Conservation (phyloP, 1,140 invertebrate species). For the Saccostrea cuccullata region DNA sequence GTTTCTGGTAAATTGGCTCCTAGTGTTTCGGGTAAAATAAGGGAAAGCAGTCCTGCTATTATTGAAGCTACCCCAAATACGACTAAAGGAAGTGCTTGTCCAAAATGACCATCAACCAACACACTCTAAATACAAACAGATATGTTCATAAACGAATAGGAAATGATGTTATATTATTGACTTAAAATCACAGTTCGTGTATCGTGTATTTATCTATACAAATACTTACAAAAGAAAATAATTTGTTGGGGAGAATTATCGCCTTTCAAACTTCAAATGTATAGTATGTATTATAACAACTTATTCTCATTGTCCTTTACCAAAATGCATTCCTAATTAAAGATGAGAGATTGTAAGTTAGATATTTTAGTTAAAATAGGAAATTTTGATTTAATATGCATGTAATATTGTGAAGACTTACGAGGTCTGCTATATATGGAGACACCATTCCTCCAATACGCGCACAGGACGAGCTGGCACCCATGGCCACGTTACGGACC, state of each 20-base stretch:
- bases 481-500: constrained; percentile 89
- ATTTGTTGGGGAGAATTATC: too few relatives aligned
- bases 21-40: constrained; percentile 82
- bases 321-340: too few relatives aligned
- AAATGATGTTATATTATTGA: neutral
- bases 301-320: too few relatives aligned
- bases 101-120: constrained; percentile 42
- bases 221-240: too few relatives aligned
- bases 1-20: constrained; percentile 81
- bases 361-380: too few relatives aligned
- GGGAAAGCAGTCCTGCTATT: constrained; percentile 79
- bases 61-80: constrained; percentile 82
- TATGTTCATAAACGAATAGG: neutral
- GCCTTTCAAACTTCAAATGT: too few relatives aligned
- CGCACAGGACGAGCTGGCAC: constrained; percentile 87
- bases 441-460: constrained; percentile 89
- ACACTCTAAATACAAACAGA: constrained; percentile 37
- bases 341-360: too few relatives aligned
- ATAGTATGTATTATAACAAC: too few relatives aligned
- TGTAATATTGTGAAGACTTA: constrained; percentile 42
- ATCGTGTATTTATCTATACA: too few relatives aligned
- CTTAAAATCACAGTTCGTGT: neutral
- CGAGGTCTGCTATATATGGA: constrained; percentile 78
- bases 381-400: too few relatives aligned
- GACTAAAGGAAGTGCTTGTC: constrained; percentile 78